phyloP scores from a whole-genome alignment of 2,797 vertebrate species.

The Bryconaethiops microstoma region DNA sequence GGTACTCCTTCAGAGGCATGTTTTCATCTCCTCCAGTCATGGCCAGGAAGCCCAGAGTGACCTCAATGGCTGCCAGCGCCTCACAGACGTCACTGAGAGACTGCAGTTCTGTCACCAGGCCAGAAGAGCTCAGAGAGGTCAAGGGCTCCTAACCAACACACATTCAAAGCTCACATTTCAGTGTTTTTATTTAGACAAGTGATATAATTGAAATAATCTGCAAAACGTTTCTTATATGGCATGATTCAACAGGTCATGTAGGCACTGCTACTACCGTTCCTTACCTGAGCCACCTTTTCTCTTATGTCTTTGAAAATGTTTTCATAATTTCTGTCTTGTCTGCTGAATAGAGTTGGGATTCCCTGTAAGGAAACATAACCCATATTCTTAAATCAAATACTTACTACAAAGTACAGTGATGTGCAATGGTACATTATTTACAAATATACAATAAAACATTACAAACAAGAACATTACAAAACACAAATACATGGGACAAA shows the following conservation, averaged over 20 bases:
- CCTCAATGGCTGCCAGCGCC: constrained; percentile 82
- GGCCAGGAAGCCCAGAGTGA: constrained; percentile 88
- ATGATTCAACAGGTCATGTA: neutral
- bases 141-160: constrained; percentile 76
- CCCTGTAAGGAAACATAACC: constrained; percentile 72
- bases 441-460: no score
- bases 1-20: constrained; percentile 80
- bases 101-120: constrained; percentile 83
- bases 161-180: neutral
- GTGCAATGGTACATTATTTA: neutral
- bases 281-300: constrained; percentile 70
- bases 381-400: neutral
- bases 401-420: neutral
- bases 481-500: no score
- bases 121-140: constrained; percentile 70
- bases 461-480: no score
- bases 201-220: neutral
- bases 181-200: neutral
- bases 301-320: constrained; percentile 83
- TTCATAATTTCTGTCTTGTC: constrained; percentile 89
- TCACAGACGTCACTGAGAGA: constrained; percentile 92
- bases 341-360: constrained; percentile 87
- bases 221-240: no score
- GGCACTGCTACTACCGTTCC: neutral
- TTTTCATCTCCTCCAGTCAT: constrained; percentile 81